A percentile compares a stretch with the other conserved stretches of the same genome.
These are phyloP conservation scores for Didymodactylos carnosus DNA, from an alignment of 2,888 invertebrate species.

Conservation along the genomic window DNA sequence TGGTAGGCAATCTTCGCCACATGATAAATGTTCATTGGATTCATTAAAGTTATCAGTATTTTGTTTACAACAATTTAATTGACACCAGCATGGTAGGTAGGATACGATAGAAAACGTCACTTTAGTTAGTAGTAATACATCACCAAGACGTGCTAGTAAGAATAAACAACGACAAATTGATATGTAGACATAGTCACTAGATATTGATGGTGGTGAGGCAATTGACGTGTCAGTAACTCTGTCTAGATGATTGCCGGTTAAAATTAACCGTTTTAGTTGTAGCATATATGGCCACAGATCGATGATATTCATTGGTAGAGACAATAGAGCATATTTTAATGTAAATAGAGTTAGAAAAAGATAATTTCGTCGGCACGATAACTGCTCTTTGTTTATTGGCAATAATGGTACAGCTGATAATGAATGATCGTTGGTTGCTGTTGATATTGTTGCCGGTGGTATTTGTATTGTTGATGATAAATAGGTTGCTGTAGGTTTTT, in stretches of 20 bases:
- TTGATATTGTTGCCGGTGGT: not conserved
- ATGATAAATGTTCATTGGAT: not conserved
- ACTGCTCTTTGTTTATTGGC: not conserved
- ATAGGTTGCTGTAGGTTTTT: not conserved
- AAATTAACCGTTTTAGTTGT: not conserved
- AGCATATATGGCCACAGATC: not conserved
- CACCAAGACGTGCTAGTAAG: slow-evolving; percentile 1
- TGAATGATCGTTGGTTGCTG: not conserved
- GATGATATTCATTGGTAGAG: not conserved
- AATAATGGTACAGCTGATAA: not conserved
- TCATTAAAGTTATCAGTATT: too few species aligned
- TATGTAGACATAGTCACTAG: not conserved
- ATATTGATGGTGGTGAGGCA: not conserved
- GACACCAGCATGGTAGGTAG: not conserved
- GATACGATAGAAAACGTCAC: not conserved
- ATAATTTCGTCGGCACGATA: not conserved
- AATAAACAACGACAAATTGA: not conserved
- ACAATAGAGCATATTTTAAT: not conserved
- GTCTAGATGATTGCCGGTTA: not conserved
- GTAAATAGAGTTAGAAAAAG: not conserved
- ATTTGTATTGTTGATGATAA: not conserved
- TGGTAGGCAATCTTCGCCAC: not conserved
- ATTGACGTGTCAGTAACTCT: not conserved
- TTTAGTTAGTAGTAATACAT: not conserved
- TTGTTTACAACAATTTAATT: not conserved